These are phyloP conservation scores for Diphyllodes magnificus DNA, from an alignment of 2,113 vertebrate species.

Conservation along the genomic window DNA sequence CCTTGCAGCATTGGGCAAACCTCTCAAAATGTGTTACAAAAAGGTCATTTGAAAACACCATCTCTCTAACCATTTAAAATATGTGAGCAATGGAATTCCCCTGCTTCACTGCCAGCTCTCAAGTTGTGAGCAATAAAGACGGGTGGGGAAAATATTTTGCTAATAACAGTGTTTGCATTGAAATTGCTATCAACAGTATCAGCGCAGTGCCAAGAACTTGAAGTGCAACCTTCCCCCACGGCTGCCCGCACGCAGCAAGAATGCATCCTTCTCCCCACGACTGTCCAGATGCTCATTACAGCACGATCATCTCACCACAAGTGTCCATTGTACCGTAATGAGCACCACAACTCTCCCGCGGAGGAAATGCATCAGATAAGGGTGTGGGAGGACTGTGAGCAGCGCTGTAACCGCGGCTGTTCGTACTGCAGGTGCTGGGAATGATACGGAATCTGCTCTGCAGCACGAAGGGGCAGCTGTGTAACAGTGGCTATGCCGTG, in stretches of 20 bases:
- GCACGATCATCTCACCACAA: neutral
- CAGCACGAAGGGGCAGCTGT: neutral
- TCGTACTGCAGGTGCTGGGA: neutral
- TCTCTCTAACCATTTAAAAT: neutral
- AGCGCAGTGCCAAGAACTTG: neutral
- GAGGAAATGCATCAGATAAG: neutral
- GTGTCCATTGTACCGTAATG: neutral
- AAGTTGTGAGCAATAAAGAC: neutral
- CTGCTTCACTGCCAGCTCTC: neutral
- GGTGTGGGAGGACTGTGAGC: neutral
- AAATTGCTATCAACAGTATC: neutral
- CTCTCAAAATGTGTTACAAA: neutral
- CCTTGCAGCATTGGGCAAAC: neutral
- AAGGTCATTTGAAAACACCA: neutral
- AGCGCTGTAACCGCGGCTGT: fast-evolving
- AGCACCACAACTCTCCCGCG: neutral
- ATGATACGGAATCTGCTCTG: neutral
- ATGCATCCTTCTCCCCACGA: neutral
- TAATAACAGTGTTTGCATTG: neutral
- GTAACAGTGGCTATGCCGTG: neutral
- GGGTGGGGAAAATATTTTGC: neutral
- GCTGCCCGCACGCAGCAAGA: neutral
- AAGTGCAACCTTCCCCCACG: fast-evolving
- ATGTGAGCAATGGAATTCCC: neutral
- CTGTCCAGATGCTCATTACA: neutral